Percentiles rank a stretch among this genome's conserved stretches.
phyloP scores from a whole-genome alignment of 2,113 vertebrate genomes.

The Sitta europaea region DNA sequence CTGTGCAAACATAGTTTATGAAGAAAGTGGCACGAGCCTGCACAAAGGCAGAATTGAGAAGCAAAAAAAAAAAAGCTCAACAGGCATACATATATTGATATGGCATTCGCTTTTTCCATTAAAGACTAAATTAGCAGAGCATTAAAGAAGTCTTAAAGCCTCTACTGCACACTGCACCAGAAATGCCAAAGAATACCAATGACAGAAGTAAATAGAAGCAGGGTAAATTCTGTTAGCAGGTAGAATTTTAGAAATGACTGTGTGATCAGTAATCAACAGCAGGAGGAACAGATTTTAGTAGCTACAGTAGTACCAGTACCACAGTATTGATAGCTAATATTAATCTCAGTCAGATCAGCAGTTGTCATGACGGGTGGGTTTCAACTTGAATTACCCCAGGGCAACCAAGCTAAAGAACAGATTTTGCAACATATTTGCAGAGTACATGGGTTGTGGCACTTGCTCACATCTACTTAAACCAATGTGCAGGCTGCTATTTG shows the following conservation, averaged over 20 bases:
- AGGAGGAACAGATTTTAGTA: background rate
- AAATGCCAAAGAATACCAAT: background rate
- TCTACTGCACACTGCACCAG: background rate
- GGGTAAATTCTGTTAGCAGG: background rate
- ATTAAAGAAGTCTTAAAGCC: background rate
- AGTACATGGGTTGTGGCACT: background rate
- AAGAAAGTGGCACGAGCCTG: background rate
- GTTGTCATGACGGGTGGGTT: background rate
- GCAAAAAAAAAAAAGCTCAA: fast-evolving
- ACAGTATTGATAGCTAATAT: background rate
- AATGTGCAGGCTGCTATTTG: background rate
- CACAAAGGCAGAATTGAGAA: background rate
- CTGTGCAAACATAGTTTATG: background rate
- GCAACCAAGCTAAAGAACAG: background rate
- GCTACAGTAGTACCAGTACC: background rate
- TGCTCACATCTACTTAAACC: background rate
- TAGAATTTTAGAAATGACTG: background rate
- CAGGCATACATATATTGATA: background rate
- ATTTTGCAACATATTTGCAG: background rate
- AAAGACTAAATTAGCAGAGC: background rate
- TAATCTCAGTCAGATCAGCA: background rate
- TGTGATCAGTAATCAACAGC: background rate
- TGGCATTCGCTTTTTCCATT: background rate
- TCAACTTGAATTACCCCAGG: background rate
- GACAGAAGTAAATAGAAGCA: background rate